Percentiles rank a stretch among this genome's conserved stretches.
phyloP scores from a whole-genome alignment of 1,140 invertebrate genomes.

The Drosophila erecta region DNA sequence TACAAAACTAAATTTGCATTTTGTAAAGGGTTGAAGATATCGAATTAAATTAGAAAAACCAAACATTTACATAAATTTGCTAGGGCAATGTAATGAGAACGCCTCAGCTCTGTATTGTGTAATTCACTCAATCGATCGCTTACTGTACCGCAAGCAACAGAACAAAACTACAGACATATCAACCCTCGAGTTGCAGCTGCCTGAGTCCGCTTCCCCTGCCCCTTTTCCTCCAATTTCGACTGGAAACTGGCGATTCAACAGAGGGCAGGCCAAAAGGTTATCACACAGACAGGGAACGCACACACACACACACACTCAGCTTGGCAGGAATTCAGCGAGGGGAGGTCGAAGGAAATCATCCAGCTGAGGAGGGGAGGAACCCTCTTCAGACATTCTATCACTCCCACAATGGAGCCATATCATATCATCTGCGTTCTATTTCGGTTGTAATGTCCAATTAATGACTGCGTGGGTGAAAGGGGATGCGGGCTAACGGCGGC shows the following conservation, averaged over 20 bases:
- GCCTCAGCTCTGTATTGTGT: slow-evolving; percentile 5
- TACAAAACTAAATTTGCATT: no score
- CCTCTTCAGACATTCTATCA: slow-evolving; percentile 51
- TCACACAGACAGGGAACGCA: slow-evolving; percentile 36
- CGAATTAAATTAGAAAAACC: not conserved
- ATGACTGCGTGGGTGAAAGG: slow-evolving; percentile 24
- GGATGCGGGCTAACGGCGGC: slow-evolving; percentile 1
- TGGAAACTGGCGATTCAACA: slow-evolving; percentile 36
- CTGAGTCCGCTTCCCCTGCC: slow-evolving; percentile 29
- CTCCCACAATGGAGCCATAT: slow-evolving; percentile 29
- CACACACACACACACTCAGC: slow-evolving; percentile 8
- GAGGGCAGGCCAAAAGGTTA: slow-evolving; percentile 62
- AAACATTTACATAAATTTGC: not conserved
- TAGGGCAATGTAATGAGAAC: not conserved
- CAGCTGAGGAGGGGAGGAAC: not conserved
- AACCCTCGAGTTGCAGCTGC: slow-evolving; percentile 72
- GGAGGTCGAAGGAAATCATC: slow-evolving; percentile 1
- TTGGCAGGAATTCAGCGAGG: not conserved
- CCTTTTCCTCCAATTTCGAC: slow-evolving; percentile 36
- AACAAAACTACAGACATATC: slow-evolving; percentile 26
- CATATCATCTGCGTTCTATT: slow-evolving; percentile 33
- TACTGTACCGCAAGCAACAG: slow-evolving; percentile 14
- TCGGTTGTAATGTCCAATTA: slow-evolving; percentile 38
- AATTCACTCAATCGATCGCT: slow-evolving; percentile 14
- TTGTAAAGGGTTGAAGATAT: not conserved